Evolutionary conservation across 1,140 invertebrate species (phyloP).

Genomic region (Nilaparvata lugens): DNA sequence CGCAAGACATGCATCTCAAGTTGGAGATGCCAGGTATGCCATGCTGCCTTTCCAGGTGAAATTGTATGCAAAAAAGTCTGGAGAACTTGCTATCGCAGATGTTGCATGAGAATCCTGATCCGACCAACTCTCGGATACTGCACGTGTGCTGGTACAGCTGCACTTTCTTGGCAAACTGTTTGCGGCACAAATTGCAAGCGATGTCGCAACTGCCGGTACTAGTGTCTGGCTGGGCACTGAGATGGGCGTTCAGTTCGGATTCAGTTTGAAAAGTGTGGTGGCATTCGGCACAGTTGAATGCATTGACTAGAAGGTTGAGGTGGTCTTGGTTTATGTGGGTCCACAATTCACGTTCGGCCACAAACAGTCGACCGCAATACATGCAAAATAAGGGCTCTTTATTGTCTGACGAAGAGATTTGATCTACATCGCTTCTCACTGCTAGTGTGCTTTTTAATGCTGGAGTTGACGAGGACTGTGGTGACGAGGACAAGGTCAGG

Average conservation of each 20-base stretch:
- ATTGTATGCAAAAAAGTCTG: slow-evolving; percentile 15
- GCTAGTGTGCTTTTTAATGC: slow-evolving; percentile 11
- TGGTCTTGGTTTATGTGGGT: slow-evolving; percentile 18
- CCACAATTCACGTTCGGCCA: slow-evolving; percentile 18
- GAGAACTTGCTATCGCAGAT: slow-evolving; percentile 15
- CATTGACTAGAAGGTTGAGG: too few relatives aligned
- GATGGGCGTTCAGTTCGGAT: neutral
- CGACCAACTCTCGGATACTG: slow-evolving; percentile 19
- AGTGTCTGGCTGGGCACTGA: neutral
- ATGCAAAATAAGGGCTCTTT: slow-evolving; percentile 14
- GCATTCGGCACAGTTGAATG: slow-evolving; percentile 22
- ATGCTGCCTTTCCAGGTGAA: slow-evolving; percentile 5
- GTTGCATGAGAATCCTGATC: slow-evolving; percentile 21
- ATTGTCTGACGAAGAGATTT: slow-evolving; percentile 1
- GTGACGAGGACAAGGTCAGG: neutral
- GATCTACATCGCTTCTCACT: neutral
- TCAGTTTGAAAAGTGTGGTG: slow-evolving; percentile 15
- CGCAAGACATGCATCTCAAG: neutral
- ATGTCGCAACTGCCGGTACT: slow-evolving; percentile 2
- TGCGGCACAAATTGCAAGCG: slow-evolving; percentile 25
- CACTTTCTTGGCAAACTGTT: slow-evolving; percentile 21
- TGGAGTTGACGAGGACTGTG: too few relatives aligned
- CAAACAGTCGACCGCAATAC: slow-evolving; percentile 24
- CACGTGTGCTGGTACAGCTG: slow-evolving; percentile 27
- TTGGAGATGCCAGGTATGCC: slow-evolving; percentile 22